Percentiles rank a stretch among this genome's conserved stretches.
phyloP scores from a whole-genome alignment of 2,888 invertebrate species.

The Muschampia plurimacula region DNA sequence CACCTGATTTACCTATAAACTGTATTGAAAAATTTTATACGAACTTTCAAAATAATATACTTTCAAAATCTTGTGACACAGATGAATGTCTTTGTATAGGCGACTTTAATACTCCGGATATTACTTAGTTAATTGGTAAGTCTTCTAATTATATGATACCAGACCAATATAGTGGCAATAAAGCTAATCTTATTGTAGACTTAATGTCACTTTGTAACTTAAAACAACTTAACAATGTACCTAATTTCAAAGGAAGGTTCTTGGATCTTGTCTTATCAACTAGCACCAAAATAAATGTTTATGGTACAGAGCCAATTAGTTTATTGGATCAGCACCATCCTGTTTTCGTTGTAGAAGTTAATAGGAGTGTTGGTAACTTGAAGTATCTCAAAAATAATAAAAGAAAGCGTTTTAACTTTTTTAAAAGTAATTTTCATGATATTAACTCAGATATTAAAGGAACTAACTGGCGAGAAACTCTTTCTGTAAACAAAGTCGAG shows the following conservation, averaged over 20 bases:
- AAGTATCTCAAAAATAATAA: not conserved
- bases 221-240: not conserved
- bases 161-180: not conserved
- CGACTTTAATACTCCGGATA: slow-evolving; percentile 9
- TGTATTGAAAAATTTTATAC: not conserved
- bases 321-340: slow-evolving; percentile 3
- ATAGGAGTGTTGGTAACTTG: not conserved
- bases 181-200: not conserved
- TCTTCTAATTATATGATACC: not conserved
- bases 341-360: not conserved
- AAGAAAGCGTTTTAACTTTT: slow-evolving; percentile 8
- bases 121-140: not conserved
- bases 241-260: not conserved
- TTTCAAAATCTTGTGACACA: not conserved
- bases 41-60: not conserved
- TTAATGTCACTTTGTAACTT: slow-evolving; percentile 13
- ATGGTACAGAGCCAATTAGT: slow-evolving; percentile 12
- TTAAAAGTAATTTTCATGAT: not conserved
- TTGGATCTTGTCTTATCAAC: slow-evolving; percentile 19
- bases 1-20: not conserved
- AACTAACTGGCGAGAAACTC: slow-evolving; percentile 2
- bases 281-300: not conserved
- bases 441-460: slow-evolving; percentile 4
- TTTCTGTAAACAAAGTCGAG: not conserved
- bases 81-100: slow-evolving; percentile 11